These are phyloP conservation scores for Drosophila navojoa DNA, from an alignment of 1,140 invertebrate species.

Conservation along the genomic window DNA sequence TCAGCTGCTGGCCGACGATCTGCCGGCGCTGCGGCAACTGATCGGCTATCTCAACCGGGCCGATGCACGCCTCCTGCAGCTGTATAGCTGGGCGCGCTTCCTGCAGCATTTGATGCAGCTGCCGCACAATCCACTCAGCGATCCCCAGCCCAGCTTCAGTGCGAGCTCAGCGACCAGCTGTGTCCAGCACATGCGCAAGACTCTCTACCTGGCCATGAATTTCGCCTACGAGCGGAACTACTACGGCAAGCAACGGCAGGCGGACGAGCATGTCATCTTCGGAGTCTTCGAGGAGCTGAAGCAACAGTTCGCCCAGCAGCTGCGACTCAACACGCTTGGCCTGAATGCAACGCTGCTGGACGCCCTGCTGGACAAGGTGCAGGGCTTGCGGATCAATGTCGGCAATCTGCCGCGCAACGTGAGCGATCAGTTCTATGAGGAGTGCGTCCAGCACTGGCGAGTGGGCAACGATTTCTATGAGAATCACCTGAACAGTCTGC, in stretches of 20 bases:
- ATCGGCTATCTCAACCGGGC: slow-evolving; percentile 41
- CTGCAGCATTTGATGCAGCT: slow-evolving; percentile 47
- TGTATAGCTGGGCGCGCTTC: slow-evolving; percentile 57
- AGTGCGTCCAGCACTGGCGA: slow-evolving; percentile 37
- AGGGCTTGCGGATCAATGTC: slow-evolving; percentile 54
- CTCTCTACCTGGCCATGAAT: slow-evolving; percentile 68
- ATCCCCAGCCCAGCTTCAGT: background rate
- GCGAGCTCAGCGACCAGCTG: slow-evolving; percentile 13
- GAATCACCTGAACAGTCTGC: slow-evolving; percentile 61
- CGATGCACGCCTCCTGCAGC: slow-evolving; percentile 37
- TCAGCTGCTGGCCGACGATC: slow-evolving; percentile 54
- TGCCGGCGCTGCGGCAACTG: slow-evolving; percentile 27
- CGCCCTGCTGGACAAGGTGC: slow-evolving; percentile 43
- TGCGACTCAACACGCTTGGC: slow-evolving; percentile 42
- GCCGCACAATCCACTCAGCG: slow-evolving; percentile 59
- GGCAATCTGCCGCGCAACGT: slow-evolving; percentile 64
- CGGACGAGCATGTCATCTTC: slow-evolving; percentile 56
- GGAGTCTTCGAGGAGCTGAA: slow-evolving; percentile 58
- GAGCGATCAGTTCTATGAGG: slow-evolving; percentile 39
- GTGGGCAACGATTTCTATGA: slow-evolving; percentile 52
- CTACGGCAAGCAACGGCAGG: slow-evolving; percentile 35
- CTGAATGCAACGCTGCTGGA: slow-evolving; percentile 32
- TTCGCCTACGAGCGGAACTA: slow-evolving; percentile 61
- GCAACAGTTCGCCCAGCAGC: slow-evolving; percentile 35
- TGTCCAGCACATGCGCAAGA: slow-evolving; percentile 65